Evolutionary conservation across 2,888 invertebrate genomes (phyloP).

Genomic region (Pecten maximus): DNA sequence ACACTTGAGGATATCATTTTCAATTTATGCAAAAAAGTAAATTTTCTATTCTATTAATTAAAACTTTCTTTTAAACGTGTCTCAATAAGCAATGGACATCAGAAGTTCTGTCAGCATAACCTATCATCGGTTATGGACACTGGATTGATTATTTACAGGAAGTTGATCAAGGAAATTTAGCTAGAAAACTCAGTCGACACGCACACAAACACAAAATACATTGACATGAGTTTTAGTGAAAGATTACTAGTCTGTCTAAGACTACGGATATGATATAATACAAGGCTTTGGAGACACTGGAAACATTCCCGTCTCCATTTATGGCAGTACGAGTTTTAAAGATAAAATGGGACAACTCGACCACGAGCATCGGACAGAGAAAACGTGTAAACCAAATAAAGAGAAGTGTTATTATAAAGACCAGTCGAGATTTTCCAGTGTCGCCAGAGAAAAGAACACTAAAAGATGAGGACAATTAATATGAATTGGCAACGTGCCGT

Average conservation of each 20-base stretch:
- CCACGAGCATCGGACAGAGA: not conserved
- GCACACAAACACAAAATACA: slow-evolving; percentile 13
- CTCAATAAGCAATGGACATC: too few relatives aligned
- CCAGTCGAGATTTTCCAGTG: not conserved
- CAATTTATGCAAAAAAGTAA: too few relatives aligned
- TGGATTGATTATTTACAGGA: too few relatives aligned
- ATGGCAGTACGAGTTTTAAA: not conserved
- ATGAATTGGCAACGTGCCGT: not conserved
- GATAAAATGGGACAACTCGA: not conserved
- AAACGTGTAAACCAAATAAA: not conserved
- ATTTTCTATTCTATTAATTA: too few relatives aligned
- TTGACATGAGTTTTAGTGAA: not conserved
- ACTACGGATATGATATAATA: not conserved
- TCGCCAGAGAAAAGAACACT: slow-evolving; percentile 2
- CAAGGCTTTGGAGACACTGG: not conserved
- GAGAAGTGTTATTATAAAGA: not conserved
- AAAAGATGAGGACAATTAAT: slow-evolving; percentile 3
- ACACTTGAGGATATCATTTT: too few relatives aligned
- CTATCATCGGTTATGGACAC: too few relatives aligned
- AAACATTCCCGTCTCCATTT: not conserved
- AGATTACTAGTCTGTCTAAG: not conserved
- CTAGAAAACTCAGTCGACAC: too few relatives aligned
- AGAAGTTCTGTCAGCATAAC: too few relatives aligned
- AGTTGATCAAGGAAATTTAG: too few relatives aligned
- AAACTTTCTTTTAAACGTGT: too few relatives aligned